Evolutionary conservation across 53 echinoderm and acorn worm species (phyloP).

Genomic region (Glandiceps talaboti): DNA sequence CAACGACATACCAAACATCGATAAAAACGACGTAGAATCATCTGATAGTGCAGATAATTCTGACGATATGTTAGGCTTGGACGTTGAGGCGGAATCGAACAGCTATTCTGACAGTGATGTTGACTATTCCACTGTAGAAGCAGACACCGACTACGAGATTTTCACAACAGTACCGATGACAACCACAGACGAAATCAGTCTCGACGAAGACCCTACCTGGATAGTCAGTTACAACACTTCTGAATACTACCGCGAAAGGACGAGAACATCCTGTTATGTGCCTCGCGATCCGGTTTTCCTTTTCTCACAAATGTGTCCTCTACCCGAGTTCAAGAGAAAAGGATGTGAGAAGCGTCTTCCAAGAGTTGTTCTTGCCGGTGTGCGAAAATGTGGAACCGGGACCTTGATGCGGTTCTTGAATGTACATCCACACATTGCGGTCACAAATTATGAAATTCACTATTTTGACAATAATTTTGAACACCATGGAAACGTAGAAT

Average conservation of each 20-base stretch:
- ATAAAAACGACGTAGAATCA: too few species aligned
- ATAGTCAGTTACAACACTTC: not conserved
- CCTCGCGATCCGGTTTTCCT: not conserved
- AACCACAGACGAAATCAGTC: not conserved
- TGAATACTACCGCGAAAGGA: not conserved
- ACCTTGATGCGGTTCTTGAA: slow-evolving; percentile 68
- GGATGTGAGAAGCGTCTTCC: slow-evolving; percentile 54
- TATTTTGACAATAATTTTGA: slow-evolving; percentile 35
- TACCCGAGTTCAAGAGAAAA: slow-evolving; percentile 10
- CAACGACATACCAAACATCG: too few species aligned
- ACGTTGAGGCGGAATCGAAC: too few species aligned
- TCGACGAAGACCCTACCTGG: not conserved
- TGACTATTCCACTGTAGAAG: too few species aligned
- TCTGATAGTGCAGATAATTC: too few species aligned
- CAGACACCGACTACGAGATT: too few species aligned
- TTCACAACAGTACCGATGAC: too few species aligned
- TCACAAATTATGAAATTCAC: slow-evolving; percentile 52
- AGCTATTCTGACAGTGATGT: too few species aligned
- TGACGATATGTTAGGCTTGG: too few species aligned
- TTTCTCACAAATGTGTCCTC: slow-evolving; percentile 1
- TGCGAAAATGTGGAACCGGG: slow-evolving; percentile 76
- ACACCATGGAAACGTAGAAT: slow-evolving; percentile 20
- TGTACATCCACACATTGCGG: slow-evolving; percentile 65
- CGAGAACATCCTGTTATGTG: not conserved
- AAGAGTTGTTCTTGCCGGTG: slow-evolving; percentile 56